phyloP scores from a whole-genome alignment of 2,113 vertebrate species.

The Ia io region DNA sequence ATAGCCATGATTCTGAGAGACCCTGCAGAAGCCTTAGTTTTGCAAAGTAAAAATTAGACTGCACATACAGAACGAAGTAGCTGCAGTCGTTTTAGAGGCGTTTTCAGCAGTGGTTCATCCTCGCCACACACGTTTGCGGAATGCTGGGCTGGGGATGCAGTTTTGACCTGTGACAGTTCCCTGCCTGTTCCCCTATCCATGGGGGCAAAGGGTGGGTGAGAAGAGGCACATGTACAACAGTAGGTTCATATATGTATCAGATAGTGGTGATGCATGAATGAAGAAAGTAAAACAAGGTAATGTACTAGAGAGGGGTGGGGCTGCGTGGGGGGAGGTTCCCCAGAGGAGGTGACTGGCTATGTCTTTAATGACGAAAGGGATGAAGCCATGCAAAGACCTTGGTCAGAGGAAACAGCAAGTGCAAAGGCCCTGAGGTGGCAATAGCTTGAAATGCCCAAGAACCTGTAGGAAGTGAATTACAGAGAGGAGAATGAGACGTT shows the following conservation, averaged over 20 bases:
- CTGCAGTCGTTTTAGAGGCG: not conserved
- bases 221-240: not conserved
- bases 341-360: not conserved
- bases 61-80: not conserved
- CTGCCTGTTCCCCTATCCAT: not conserved
- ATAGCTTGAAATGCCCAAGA: not conserved
- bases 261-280: fast-evolving
- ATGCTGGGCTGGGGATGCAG: not conserved
- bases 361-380: not conserved
- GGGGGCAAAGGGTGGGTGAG: no score
- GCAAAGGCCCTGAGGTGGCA: not conserved
- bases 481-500: not conserved
- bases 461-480: not conserved
- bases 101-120: not conserved
- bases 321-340: not conserved
- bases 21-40: not conserved
- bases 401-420: not conserved
- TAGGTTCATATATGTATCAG: fast-evolving
- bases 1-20: not conserved
- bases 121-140: not conserved
- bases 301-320: not conserved
- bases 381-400: fast-evolving
- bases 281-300: not conserved
- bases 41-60: not conserved
- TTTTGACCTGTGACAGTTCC: not conserved